phyloP scores from a whole-genome alignment of 1,140 invertebrate genomes.

The Temnothorax longispinosus region DNA sequence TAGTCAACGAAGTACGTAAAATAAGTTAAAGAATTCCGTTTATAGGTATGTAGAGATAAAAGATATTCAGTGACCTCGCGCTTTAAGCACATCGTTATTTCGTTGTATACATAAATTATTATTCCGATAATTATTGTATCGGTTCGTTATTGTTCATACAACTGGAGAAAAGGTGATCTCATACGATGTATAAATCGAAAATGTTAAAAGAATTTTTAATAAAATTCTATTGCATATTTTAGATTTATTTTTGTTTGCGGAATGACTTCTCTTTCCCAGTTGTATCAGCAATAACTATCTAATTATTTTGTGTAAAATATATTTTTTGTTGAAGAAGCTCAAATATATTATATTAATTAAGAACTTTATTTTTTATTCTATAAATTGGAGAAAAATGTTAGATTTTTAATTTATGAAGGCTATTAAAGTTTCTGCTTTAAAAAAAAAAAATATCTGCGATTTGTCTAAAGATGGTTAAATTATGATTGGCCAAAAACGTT shows the following conservation, averaged over 20 bases:
- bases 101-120: not conserved
- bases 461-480: not conserved
- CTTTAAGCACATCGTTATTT: slow-evolving; percentile 22
- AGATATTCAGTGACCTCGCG: slow-evolving; percentile 37
- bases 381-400: not conserved
- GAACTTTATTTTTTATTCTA: slow-evolving; percentile 8
- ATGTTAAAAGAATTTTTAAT: not conserved
- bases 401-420: not conserved
- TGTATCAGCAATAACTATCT: not conserved
- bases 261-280: not conserved
- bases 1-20: slow-evolving; percentile 49
- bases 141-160: not conserved
- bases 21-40: slow-evolving; percentile 30
- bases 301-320: slow-evolving; percentile 11
- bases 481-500: not conserved
- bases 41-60: slow-evolving; percentile 9
- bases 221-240: not conserved
- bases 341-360: slow-evolving; percentile 7
- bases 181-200: not conserved
- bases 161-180: not conserved
- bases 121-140: not conserved
- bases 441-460: not conserved
- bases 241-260: not conserved
- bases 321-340: slow-evolving; percentile 9
- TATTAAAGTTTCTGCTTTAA: not conserved